Base-by-base conservation (phyloP, 2,113 vertebrate species). In the Rattus rattus region DNA sequence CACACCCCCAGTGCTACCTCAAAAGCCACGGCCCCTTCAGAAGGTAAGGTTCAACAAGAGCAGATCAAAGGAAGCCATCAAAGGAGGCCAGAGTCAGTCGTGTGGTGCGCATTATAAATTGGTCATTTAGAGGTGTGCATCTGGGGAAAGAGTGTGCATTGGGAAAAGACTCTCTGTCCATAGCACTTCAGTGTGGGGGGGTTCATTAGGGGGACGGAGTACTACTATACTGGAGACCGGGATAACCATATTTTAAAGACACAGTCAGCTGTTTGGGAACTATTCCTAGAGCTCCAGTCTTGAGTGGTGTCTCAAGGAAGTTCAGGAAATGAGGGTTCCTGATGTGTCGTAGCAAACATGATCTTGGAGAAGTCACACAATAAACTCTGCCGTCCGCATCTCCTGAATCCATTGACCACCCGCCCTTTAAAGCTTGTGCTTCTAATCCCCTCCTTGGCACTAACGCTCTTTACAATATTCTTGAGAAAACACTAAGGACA, bases 1-100 rank as follows among this genome's bases (percentile, higher is more conserved):
- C 94, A 98, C 99, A 65, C 98, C 99, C 88, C 97, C 99, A 43
- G 97, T 98, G 87, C 98, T 99, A 87, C 99, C 99, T 88, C 99
- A 99, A 96, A 99, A 98, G 83, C 98, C 99, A 30, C 98, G 99
- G 75, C 98, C 99, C 19, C 99, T 99, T 94, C 99, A 99, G 86
- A 99, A 99, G 99, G 99, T 99, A 98, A 98, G 98, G 36, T 10
- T 28, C 30, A 0, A 0, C 2, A 36, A 43, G 12, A 36, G 11
- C 19, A 11, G n/a, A 1, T 61, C 19, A 20, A 22, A 61, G 59
- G 59, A 22, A n/a, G 43, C 43, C 43, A 43, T 59, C 49, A 5
- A 1, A 39, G 54, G 24, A 2, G n/a, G 9, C 6, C 86, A 22
- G 70, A 79, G 80, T 22, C 88, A 10, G 0, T 72, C n/a, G 0